These are phyloP conservation scores for Atherinomorus stipes DNA, from an alignment of 2,113 vertebrate genomes.

Conservation along the genomic window DNA sequence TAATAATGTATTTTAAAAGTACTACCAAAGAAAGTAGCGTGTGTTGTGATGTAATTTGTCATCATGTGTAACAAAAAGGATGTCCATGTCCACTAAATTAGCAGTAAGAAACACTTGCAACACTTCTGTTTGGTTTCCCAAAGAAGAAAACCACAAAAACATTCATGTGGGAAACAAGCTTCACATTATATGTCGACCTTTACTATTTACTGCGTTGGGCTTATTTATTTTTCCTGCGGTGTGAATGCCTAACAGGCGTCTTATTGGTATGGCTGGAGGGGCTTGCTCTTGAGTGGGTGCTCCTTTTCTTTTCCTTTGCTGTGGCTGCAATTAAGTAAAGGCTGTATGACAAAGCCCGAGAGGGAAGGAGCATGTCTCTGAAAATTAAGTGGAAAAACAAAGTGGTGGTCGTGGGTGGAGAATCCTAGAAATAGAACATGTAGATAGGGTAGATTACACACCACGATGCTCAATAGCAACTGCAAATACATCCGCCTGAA, in stretches of 20 bases:
- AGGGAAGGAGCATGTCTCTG: neutral
- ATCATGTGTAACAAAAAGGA: neutral
- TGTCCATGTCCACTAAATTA: neutral
- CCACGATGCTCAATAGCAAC: neutral
- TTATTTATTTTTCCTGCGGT: neutral
- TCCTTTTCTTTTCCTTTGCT: neutral
- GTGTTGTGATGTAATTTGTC: neutral
- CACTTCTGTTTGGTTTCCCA: neutral
- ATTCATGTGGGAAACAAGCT: neutral
- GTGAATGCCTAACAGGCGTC: neutral
- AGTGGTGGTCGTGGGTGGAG: neutral
- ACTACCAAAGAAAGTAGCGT: too few relatives aligned
- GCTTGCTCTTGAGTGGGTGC: neutral
- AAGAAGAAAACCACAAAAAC: too few relatives aligned
- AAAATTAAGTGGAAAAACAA: conserved; percentile 12
- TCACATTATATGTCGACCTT: neutral
- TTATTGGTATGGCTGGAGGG: neutral
- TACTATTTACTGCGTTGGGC: neutral
- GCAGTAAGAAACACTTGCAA: neutral
- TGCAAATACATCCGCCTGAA: neutral
- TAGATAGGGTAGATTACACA: neutral
- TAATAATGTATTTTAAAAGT: too few relatives aligned
- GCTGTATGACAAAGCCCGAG: neutral
- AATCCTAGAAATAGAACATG: neutral
- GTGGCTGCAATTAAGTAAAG: conserved; percentile 21